These are phyloP conservation scores for Coboldia fuscipes DNA, from an alignment of 1,140 invertebrate species.

Conservation along the genomic window DNA sequence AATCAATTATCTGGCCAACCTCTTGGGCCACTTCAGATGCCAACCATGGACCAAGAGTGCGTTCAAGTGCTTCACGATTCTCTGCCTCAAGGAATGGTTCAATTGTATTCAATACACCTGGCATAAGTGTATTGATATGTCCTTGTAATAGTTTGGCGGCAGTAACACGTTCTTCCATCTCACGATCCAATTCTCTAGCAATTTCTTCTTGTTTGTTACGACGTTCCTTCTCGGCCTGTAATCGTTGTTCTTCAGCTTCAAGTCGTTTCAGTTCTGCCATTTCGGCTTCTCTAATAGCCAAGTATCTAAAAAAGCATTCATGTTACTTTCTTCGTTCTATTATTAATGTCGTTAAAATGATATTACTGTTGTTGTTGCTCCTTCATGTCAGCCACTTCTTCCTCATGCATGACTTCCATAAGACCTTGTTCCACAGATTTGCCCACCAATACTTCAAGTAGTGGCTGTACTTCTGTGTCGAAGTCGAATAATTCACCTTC, in stretches of 20 bases:
- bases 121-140: constrained; percentile 65
- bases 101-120: constrained; percentile 56
- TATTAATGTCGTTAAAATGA: neutral
- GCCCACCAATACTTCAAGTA: constrained; percentile 68
- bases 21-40: constrained; percentile 59
- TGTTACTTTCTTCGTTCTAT: no score
- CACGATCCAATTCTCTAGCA: constrained; percentile 13
- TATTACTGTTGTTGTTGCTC: constrained; percentile 43
- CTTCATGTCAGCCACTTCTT: constrained; percentile 46
- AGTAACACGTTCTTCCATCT: constrained; percentile 48
- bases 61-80: constrained; percentile 37
- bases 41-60: constrained; percentile 73
- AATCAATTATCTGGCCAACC: constrained; percentile 54
- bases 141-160: constrained; percentile 60
- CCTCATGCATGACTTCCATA: constrained; percentile 60
- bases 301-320: constrained; percentile 25
- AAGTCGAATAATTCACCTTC: constrained; percentile 82
- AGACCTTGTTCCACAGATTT: constrained; percentile 73
- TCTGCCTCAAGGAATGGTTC: constrained; percentile 16
- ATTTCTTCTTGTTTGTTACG: constrained; percentile 15
- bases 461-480: constrained; percentile 68
- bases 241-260: constrained; percentile 44
- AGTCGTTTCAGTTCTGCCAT: constrained; percentile 51
- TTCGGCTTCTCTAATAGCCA: constrained; percentile 56
- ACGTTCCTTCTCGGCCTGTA: constrained; percentile 33